These are phyloP conservation scores for Saxicola maurus DNA, from an alignment of 2,797 vertebrate genomes.

Conservation along the genomic window DNA sequence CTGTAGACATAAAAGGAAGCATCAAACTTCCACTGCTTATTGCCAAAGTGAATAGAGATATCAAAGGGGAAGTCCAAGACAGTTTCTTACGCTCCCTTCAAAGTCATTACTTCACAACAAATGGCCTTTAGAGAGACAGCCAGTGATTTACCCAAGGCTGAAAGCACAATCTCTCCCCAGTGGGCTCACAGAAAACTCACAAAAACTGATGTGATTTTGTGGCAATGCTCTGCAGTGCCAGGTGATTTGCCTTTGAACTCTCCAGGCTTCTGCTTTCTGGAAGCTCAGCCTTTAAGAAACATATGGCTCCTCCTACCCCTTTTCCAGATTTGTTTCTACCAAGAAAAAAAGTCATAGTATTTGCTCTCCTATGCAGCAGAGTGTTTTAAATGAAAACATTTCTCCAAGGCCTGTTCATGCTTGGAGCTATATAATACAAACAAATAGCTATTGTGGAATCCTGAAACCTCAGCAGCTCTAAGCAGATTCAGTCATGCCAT, in stretches of 20 bases:
- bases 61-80: conserved; percentile 62
- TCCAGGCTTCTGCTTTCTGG: not conserved
- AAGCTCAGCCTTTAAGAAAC: not conserved
- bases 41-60: conserved; percentile 52
- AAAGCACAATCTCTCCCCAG: not conserved
- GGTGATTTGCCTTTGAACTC: not conserved
- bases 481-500: not conserved
- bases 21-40: conserved; percentile 50
- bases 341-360: not conserved
- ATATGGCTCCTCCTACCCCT: not conserved
- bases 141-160: not conserved
- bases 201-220: not conserved
- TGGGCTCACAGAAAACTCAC: not conserved
- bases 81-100: not conserved
- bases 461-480: not conserved
- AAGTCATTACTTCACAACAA: not conserved
- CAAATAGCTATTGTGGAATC: not conserved
- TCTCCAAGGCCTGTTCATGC: not conserved
- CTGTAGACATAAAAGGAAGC: conserved; percentile 52
- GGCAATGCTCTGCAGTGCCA: not conserved
- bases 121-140: not conserved
- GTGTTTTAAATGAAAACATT: not conserved
- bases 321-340: not conserved
- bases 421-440: not conserved
- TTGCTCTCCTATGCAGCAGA: not conserved